Percentiles rank a stretch among this genome's conserved stretches.
Conservation (phyloP, 2,888 invertebrate species). For the Netelia fuscicornis region DNA sequence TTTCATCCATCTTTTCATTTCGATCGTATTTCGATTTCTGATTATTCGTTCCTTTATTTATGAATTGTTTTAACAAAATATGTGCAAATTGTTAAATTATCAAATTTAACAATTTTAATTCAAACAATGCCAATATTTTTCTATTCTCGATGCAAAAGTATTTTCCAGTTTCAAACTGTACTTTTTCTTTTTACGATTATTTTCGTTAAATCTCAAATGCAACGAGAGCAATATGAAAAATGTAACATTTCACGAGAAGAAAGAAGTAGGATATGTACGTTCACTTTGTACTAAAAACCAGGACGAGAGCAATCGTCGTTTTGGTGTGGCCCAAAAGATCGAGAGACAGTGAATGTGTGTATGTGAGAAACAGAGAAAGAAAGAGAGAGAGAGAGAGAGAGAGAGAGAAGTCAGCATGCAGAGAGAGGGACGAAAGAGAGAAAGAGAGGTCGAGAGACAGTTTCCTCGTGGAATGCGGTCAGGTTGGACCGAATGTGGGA, state of each 20-base stretch:
- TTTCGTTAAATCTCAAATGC: not conserved
- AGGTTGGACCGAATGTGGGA: constrained; percentile 76
- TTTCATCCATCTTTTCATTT: too few relatives aligned
- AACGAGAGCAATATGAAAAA: not conserved
- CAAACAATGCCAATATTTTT: too few relatives aligned
- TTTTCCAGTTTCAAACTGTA: too few relatives aligned
- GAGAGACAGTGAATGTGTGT: constrained; percentile 1
- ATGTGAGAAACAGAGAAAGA: constrained; percentile 28
- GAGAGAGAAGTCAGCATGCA: not conserved
- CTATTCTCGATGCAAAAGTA: too few relatives aligned
- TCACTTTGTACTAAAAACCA: constrained; percentile 33
- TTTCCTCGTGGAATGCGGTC: constrained; percentile 80
- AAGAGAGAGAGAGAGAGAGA: constrained; percentile 32
- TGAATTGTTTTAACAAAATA: too few relatives aligned
- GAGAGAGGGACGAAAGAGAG: constrained; percentile 13
- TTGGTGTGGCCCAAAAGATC: constrained; percentile 46
- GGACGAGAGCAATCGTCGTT: constrained; percentile 48
- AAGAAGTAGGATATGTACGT: constrained; percentile 20
- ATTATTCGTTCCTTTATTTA: too few relatives aligned
- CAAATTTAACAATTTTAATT: too few relatives aligned
- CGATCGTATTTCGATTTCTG: too few relatives aligned
- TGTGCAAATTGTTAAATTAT: too few relatives aligned
- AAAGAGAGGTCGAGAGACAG: constrained; percentile 70
- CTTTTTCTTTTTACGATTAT: too few relatives aligned
- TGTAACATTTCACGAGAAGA: not conserved